Evolutionary conservation across 2,888 invertebrate species (phyloP), one percentile per base, ranked within the genome.

Genomic region (Phymatocera aterrima): DNA sequence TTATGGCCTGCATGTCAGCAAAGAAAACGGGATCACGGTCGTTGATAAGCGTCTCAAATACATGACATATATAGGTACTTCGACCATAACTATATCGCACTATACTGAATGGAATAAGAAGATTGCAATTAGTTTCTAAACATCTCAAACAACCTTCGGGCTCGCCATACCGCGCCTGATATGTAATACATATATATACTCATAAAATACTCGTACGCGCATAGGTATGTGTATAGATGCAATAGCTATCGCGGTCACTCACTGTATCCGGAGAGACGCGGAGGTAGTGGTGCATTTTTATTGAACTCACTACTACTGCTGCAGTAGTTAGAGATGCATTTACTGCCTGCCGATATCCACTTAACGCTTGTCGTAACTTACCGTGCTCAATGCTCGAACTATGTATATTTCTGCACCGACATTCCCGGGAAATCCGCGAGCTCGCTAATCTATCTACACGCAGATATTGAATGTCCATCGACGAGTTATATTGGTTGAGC

Each of bases 261-360:
- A n/a, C n/a, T n/a, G n/a, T n/a, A n/a, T n/a, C n/a, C n/a, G n/a
- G n/a, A 54, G 54, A n/a, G n/a, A 6, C 54, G 10, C 24, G 28
- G 31, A 31, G 48, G 51, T 31, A n/a, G 70, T 70, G 18, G 31
- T 51, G 51, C 6, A 70, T 70, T 70, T 70, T 70, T 70, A 70
- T 51, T 48, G 48, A 48, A 48, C 46, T 70, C 34, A 46, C n/a
- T n/a, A n/a, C n/a, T n/a, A n/a, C n/a, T n/a, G n/a, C n/a, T n/a
- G n/a, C n/a, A n/a, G n/a, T n/a, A 43, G 70, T 46, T 70, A 70
- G 70, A 48, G n/a, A n/a, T n/a, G n/a, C 51, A 51, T 70, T 70
- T 70, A 70, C 70, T 34, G 70, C 70, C 31, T 48, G 70, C 34
- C 70, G 51, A 70, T 70, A 70, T 70, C 70, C 51, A 70, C 70